Evolutionary conservation across 2,113 vertebrate genomes (phyloP).

Genomic region (Phalacrocorax pelagicus): DNA sequence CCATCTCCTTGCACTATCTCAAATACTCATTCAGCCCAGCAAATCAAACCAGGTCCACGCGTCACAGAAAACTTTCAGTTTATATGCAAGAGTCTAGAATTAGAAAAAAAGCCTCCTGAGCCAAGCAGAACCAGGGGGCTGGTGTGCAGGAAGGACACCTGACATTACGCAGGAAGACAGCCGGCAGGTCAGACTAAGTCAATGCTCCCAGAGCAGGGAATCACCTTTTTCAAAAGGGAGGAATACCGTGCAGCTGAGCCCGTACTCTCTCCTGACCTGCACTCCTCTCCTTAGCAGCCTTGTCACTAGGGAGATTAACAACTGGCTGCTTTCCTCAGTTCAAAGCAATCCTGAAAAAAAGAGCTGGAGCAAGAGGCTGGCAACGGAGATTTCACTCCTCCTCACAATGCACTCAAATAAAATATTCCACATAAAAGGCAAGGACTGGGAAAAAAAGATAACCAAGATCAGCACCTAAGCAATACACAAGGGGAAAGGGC

Average conservation of each 20-base stretch:
- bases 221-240: neutral
- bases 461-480: conserved; percentile 48
- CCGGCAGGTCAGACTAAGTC: neutral
- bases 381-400: conserved; percentile 50
- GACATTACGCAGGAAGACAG: neutral
- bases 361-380: conserved; percentile 14
- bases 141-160: neutral
- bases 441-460: conserved; percentile 41
- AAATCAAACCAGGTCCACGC: neutral
- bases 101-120: neutral
- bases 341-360: conserved; percentile 48
- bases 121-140: neutral
- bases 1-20: neutral
- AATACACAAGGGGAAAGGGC: conserved; percentile 11
- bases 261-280: neutral
- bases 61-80: neutral
- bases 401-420: neutral
- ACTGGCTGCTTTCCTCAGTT: conserved; percentile 31
- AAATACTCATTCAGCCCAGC: neutral
- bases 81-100: neutral
- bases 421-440: conserved; percentile 45
- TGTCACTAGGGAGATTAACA: conserved; percentile 53
- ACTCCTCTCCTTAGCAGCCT: conserved; percentile 7
- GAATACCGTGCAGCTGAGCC: neutral
- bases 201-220: neutral